A percentile compares a stretch with the other conserved stretches of the same genome.
Conservation (phyloP, 2,888 invertebrate species). For the Lymantria monacha region DNA sequence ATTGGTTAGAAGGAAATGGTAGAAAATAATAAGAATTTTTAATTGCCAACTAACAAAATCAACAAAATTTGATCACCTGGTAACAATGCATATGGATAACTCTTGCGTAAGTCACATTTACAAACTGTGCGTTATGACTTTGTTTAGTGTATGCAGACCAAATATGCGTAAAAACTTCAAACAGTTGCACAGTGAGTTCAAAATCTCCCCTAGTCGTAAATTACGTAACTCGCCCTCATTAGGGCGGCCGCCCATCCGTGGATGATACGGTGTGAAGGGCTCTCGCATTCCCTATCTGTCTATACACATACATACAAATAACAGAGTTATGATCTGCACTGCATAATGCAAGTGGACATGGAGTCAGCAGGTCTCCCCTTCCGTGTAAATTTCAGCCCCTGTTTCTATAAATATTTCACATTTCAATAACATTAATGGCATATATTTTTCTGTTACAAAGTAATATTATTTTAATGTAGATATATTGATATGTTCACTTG, state of each 20-base stretch:
- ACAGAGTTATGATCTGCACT: slow-evolving; percentile 39
- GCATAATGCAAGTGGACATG: slow-evolving; percentile 37
- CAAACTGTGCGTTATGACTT: too few relatives aligned
- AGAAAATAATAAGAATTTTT: too few relatives aligned
- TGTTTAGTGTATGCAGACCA: slow-evolving; percentile 41
- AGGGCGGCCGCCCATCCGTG: slow-evolving; percentile 67
- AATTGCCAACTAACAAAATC: too few relatives aligned
- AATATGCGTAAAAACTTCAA: slow-evolving; percentile 76
- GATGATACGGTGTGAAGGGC: slow-evolving; percentile 61
- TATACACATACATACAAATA: slow-evolving; percentile 40
- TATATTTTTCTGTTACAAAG: slow-evolving; percentile 1
- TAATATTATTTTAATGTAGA: neutral
- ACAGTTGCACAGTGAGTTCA: slow-evolving; percentile 65
- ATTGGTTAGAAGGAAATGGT: too few relatives aligned
- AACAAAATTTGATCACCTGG: too few relatives aligned
- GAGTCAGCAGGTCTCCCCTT: slow-evolving; percentile 28
- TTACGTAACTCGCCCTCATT: slow-evolving; percentile 76
- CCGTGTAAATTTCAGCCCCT: neutral
- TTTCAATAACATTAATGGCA: slow-evolving; percentile 37
- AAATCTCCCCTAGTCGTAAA: slow-evolving; percentile 61
- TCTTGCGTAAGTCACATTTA: too few relatives aligned
- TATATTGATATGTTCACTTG: slow-evolving; percentile 1
- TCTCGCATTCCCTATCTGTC: slow-evolving; percentile 41
- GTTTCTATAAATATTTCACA: slow-evolving; percentile 41
- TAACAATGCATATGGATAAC: too few relatives aligned